These are phyloP conservation scores for Phengaris alcon DNA, from an alignment of 2,888 invertebrate species.

Conservation along the genomic window DNA sequence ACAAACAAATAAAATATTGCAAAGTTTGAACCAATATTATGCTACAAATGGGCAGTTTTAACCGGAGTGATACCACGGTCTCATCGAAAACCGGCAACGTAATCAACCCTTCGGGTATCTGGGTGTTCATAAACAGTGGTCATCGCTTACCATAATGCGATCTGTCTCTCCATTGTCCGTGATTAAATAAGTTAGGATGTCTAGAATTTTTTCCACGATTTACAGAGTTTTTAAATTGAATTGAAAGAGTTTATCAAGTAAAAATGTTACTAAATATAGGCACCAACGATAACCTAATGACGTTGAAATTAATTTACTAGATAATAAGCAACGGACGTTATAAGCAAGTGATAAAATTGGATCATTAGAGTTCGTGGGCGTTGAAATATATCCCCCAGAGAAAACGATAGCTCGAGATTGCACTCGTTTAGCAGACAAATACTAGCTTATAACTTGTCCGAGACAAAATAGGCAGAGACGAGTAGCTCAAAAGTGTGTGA, in stretches of 20 bases:
- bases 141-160: no score
- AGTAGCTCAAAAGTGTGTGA: background rate
- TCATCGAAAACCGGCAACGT: no score
- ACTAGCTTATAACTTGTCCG: background rate
- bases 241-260: no score
- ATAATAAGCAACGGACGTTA: background rate
- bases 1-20: background rate
- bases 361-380: constrained; percentile 1
- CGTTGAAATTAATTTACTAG: background rate
- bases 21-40: background rate
- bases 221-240: no score
- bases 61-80: no score
- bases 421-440: background rate
- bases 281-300: background rate
- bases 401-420: background rate
- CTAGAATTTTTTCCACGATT: no score
- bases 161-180: no score
- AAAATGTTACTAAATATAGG: no score
- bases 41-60: background rate
- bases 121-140: no score
- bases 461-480: background rate
- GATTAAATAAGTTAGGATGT: no score
- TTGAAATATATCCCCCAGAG: background rate
- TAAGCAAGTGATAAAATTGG: background rate
- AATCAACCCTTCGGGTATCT: no score